Conservation (phyloP, 2,888 invertebrate species). For the Agrilus mali region DNA sequence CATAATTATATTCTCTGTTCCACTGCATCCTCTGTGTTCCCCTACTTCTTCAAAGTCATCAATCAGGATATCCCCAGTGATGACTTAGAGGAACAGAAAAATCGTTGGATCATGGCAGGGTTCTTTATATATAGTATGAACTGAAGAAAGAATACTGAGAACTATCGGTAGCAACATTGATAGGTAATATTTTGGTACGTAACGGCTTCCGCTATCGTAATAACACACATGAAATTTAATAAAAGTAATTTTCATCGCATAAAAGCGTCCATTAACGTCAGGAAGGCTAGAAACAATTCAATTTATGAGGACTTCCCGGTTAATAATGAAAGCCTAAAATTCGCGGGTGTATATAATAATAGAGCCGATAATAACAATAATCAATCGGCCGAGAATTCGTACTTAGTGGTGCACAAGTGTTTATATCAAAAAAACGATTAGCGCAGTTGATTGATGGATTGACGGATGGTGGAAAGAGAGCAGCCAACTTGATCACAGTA, state of each 20-base stretch:
- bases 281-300: conserved; percentile 11
- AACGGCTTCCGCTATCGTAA: no score
- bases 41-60: no score
- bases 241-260: background rate
- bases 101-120: no score
- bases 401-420: conserved; percentile 33
- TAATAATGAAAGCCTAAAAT: conserved; percentile 25
- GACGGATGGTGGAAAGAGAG: conserved; percentile 28
- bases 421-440: conserved; percentile 34
- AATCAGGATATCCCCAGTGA: no score
- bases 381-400: conserved; percentile 28
- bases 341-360: conserved; percentile 30
- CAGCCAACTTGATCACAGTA: conserved; percentile 32
- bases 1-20: no score
- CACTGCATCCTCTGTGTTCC: no score
- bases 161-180: no score
- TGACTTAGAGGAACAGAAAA: no score
- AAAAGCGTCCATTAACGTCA: background rate
- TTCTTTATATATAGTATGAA: no score
- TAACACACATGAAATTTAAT: no score
- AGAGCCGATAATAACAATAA: conserved; percentile 33
- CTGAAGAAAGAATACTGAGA: no score
- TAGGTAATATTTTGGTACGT: no score
- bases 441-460: conserved; percentile 33
- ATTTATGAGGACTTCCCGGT: conserved; percentile 10